Percentiles rank a stretch among this genome's conserved stretches.
These are phyloP conservation scores for Podarcis siculus DNA, from an alignment of 2,797 vertebrate species.

Conservation along the genomic window DNA sequence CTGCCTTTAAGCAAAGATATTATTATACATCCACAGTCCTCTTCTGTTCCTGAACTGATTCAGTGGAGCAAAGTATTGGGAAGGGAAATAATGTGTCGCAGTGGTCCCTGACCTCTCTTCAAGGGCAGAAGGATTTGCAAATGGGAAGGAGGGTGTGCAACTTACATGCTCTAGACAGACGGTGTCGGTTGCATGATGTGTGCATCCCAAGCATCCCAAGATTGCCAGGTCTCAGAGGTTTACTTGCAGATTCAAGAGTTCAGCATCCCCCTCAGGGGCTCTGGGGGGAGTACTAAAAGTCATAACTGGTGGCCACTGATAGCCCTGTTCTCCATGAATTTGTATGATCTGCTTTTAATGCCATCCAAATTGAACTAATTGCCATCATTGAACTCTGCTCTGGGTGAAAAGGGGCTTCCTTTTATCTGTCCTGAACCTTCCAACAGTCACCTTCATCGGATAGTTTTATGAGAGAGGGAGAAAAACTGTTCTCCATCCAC, in stretches of 20 bases:
- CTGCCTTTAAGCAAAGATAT: constrained; percentile 43
- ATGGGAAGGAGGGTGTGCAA: constrained; percentile 1
- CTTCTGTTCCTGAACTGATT: constrained; percentile 57
- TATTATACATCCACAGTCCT: constrained; percentile 57
- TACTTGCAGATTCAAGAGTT: background rate
- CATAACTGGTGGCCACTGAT: too few relatives aligned
- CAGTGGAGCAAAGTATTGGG: constrained; percentile 65
- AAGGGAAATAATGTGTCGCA: constrained; percentile 32
- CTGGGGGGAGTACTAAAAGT: too few relatives aligned
- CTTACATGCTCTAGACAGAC: background rate
- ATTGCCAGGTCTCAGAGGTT: background rate
- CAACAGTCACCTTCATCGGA: too few relatives aligned
- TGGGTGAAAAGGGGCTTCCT: too few relatives aligned
- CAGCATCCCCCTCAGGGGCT: background rate
- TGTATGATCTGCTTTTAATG: too few relatives aligned
- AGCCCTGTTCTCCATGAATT: too few relatives aligned
- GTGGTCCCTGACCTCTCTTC: constrained; percentile 43
- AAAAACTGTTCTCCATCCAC: background rate
- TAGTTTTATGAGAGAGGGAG: too few relatives aligned
- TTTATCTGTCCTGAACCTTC: too few relatives aligned
- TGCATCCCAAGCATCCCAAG: background rate
- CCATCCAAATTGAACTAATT: too few relatives aligned
- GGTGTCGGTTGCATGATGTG: background rate
- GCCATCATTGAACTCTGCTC: too few relatives aligned
- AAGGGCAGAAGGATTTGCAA: constrained; percentile 48